Base-by-base conservation (phyloP, 2,113 vertebrate genomes). In the Panthera leo region DNA sequence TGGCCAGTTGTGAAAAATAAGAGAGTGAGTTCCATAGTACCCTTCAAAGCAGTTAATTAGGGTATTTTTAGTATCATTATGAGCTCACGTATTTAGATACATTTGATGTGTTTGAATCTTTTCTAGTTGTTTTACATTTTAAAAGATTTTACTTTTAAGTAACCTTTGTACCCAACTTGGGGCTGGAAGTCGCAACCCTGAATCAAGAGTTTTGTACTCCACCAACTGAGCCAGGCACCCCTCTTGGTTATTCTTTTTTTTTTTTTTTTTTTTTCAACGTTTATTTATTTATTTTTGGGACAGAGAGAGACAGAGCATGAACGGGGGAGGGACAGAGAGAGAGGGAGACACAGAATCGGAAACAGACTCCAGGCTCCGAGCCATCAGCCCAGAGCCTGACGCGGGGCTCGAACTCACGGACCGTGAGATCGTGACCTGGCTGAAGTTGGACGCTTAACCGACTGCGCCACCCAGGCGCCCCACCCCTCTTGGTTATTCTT, bases 11-110 rank as follows among this genome's bases (percentile, higher is more conserved):
- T 85, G 68, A 91, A 53, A 85, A 70, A 45, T 45, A 29, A 51
- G 27, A 76, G 45, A 25, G 25, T 58, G 78, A 42, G 19, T 71
- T 87, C 68, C 16, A 34, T 79, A 79, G 34, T 53, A 78, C 19
- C 29, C 31, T 85, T 88, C 90, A 94, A 27, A 89, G 45, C 92
- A 89, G 84, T 89, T 55, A 76, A 0, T 79, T 84, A 94, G n/a
- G 63, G 29, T 55, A 10, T 73, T 78, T 96, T 90, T n/a, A 45
- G 53, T 68, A 25, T 71, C 53, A 25, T 84, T n/a, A 29, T 91
- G 53, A 71, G 53, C 18, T 70, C 27, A 45, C 10, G 13, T 45
- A 31, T 87, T 48, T 88, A 90, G 36, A 51, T 42, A 45, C 61
- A 79, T 73, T 83, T 31, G 65, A 7, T 67, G 19, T 31, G 9